phyloP scores from a whole-genome alignment of 2,113 vertebrate species.

The Gorsachius goisagi region DNA sequence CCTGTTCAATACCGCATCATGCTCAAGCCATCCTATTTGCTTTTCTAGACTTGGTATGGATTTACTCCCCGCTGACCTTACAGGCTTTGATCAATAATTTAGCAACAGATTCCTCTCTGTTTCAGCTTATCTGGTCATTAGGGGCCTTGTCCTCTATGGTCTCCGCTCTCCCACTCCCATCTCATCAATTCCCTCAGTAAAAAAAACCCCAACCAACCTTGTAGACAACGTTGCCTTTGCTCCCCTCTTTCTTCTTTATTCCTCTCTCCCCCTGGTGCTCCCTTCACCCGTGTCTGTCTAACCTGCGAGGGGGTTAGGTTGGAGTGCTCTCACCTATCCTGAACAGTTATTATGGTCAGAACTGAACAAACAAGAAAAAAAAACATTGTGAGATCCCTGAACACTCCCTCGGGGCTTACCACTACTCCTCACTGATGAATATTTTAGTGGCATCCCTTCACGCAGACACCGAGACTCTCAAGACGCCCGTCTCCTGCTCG shows the following conservation, averaged over 20 bases:
- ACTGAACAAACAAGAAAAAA: background rate
- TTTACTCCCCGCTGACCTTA: background rate
- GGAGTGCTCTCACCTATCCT: background rate
- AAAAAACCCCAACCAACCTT: too few species aligned
- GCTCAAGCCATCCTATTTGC: background rate
- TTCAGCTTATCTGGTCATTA: background rate
- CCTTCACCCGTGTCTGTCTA: rapidly evolving
- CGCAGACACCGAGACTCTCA: background rate
- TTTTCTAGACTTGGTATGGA: background rate
- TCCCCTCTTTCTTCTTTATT: background rate
- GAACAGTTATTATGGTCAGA: background rate
- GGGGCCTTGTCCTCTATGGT: background rate
- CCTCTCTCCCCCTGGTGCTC: background rate
- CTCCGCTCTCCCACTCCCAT: background rate
- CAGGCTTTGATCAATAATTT: background rate
- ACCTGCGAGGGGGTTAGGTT: background rate
- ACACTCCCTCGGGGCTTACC: rapidly evolving
- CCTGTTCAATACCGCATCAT: background rate
- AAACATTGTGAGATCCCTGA: background rate
- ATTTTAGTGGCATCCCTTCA: background rate
- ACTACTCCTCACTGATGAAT: background rate
- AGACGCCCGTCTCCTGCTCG: background rate
- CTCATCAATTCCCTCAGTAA: background rate
- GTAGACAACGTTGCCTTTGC: background rate
- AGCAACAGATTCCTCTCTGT: background rate